These are phyloP conservation scores for Fragum fragum DNA, from an alignment of 2,888 invertebrate genomes.

Conservation along the genomic window DNA sequence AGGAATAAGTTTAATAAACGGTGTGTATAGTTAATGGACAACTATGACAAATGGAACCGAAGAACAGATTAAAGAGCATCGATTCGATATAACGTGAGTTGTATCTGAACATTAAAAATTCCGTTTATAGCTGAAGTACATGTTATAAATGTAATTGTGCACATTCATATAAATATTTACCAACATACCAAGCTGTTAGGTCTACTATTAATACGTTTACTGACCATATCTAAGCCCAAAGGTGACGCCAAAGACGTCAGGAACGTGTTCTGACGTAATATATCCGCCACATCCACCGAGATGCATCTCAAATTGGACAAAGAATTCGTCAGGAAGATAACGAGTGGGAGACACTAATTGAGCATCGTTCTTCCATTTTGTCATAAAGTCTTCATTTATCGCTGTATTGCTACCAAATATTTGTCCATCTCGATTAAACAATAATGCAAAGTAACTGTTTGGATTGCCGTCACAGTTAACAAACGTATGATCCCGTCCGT, in stretches of 20 bases:
- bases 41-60: too few species aligned
- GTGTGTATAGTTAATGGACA: too few species aligned
- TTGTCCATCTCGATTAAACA: not conserved
- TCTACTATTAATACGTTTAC: not conserved
- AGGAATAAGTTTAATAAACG: too few species aligned
- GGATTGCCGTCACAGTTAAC: slow-evolving; percentile 54
- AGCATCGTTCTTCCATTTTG: slow-evolving; percentile 49
- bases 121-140: too few species aligned
- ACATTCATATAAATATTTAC: too few species aligned
- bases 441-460: slow-evolving; percentile 9
- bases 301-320: slow-evolving; percentile 59
- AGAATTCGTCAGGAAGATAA: slow-evolving; percentile 46
- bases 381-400: slow-evolving; percentile 22
- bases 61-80: too few species aligned
- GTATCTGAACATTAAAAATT: too few species aligned
- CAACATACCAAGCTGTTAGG: not conserved
- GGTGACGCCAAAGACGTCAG: slow-evolving; percentile 55
- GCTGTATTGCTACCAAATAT: not conserved
- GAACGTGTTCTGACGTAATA: slow-evolving; percentile 45
- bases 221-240: slow-evolving; percentile 63
- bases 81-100: too few species aligned
- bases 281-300: slow-evolving; percentile 67
- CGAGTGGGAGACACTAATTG: not conserved
- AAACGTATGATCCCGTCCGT: slow-evolving; percentile 45
- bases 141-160: too few species aligned